Base-by-base conservation (phyloP, 2,797 vertebrate species). In the Ptychadena robeensis region DNA sequence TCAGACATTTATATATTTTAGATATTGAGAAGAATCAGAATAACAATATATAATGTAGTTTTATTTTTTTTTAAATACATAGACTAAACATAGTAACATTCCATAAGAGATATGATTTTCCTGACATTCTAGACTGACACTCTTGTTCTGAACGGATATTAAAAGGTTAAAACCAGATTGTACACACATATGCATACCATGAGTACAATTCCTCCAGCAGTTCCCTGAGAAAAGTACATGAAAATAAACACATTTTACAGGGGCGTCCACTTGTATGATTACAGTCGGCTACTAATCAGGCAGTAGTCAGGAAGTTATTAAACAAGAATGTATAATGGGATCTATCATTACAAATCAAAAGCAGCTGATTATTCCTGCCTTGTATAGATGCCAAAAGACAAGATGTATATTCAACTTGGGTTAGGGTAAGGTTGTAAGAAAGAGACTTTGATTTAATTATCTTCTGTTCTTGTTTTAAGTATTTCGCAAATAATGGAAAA, bases 221-320 rank as follows among this genome's bases (percentile, higher is more conserved):
- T 73, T 80, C 69, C 69, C 79, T 65, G 68, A 72, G 57, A 35
- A 32, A n/a, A 48, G 31, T 44, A 53, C 27, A 71, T 31, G 65
- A 75, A 80, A 65, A 80, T 80, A 80, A 80, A 73, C 69, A 64
- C 25, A 48, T 57, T 44, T 71, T 25, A 64, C 28, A 44, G 8
- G 35, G 59, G 31, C 38, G 18, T 44, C 27, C 8, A 10, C 61
- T 66, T 67, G 30, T 80, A 72, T 59, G 10, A 65, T 63, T 65
- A 35, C 53, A 80, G 35, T 34, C 59, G 18, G 69, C 79, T 18
- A 65, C 30, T 72, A 80, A 80, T 80, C 79, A 80, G 67, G 18
- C 69, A 44, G 38, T 59, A 65, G 69, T 9, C 74, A 73, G 59
- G 79, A 80, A 72, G 79, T 72, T 48, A 72, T 80, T 80, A 80